Evolutionary conservation across 2,113 vertebrate species (phyloP), one percentile per base, ranked within the genome.

Genomic region (Cyanoderma ruficeps): DNA sequence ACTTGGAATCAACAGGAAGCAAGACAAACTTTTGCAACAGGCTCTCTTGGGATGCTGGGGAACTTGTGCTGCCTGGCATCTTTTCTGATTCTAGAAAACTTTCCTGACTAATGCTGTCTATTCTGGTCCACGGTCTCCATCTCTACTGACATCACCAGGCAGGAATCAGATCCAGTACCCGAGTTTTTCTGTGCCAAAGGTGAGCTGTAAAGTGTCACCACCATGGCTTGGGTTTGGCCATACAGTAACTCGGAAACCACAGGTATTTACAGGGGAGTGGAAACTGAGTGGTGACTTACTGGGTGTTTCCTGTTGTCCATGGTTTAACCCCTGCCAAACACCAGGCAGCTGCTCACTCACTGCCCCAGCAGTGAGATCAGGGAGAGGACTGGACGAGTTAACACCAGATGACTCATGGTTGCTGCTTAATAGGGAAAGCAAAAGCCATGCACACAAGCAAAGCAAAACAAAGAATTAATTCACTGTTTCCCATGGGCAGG

Each of bases 191-290:
- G 41, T 57, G 21, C 31, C 24, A 42, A 18, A 56, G 0, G 1
- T 14, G 60, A 81, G 33, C 25, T 35, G 25, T 13, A 18, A 60
- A 37, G 50, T 1, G 1, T 41, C 67, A 49, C 21, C 2, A 4
- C 27, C 0, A 0, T 9, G 60, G 39, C 33, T 86, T 0, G 4
- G 35, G 42, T 52, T 74, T 79, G 53, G 33, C 21, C 21, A 3
- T 5, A 4, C 0, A 0, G 65, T 67, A 72, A 55, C 53, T 57
- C 0, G 0, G 44, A 47, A 72, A 41, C 23, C 46, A 31, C 17
- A 30, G 39, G 22, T 46, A 37, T 35, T 57, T 44, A 52, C 15
- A 8, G 1, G 1, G 31, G 1, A 1, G 7, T n/a, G 57, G 76
- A 71, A 79, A 42, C 2, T 24, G 28, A 11, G 16, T 55, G 19